phyloP scores from a whole-genome alignment of 1,140 invertebrate species.

The Saxidomus purpurata region DNA sequence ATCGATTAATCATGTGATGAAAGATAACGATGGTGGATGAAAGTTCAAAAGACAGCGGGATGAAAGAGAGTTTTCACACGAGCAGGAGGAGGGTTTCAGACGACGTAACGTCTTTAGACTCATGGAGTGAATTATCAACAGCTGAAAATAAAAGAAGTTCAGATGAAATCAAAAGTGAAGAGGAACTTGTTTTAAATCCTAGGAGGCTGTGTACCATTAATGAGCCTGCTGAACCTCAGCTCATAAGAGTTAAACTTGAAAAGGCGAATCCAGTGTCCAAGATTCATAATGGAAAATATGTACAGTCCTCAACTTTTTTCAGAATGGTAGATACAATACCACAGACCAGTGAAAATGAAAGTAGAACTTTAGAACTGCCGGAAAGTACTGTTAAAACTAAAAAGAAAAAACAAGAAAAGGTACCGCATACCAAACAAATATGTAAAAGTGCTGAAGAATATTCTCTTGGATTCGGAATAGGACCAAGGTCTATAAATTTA shows the following conservation, averaged over 20 bases:
- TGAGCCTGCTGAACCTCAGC: slow-evolving; percentile 21
- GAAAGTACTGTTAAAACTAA: not conserved
- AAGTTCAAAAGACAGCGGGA: slow-evolving; percentile 7
- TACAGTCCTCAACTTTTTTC: not conserved
- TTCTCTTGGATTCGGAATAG: not conserved
- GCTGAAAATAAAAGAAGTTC: slow-evolving; percentile 23
- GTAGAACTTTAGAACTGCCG: not conserved
- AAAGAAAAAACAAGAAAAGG: not conserved
- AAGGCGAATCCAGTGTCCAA: slow-evolving; percentile 12
- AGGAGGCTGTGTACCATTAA: slow-evolving; percentile 9
- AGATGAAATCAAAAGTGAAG: slow-evolving; percentile 22
- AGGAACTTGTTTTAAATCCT: slow-evolving; percentile 52
- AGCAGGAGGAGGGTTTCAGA: slow-evolving; percentile 61
- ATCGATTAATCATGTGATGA: not conserved
- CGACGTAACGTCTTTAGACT: slow-evolving; percentile 74
- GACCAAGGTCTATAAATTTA: not conserved
- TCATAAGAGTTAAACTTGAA: slow-evolving; percentile 13
- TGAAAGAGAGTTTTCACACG: not conserved
- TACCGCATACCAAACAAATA: not conserved
- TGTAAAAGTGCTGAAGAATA: not conserved
- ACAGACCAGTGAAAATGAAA: not conserved
- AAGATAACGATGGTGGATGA: not conserved
- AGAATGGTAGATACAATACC: not conserved
- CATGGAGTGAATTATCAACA: slow-evolving; percentile 73
- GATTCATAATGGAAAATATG: not conserved